Percentiles rank a stretch among this genome's conserved stretches.
Conservation (phyloP, 2,113 vertebrate genomes). For the Polypterus bichir region DNA sequence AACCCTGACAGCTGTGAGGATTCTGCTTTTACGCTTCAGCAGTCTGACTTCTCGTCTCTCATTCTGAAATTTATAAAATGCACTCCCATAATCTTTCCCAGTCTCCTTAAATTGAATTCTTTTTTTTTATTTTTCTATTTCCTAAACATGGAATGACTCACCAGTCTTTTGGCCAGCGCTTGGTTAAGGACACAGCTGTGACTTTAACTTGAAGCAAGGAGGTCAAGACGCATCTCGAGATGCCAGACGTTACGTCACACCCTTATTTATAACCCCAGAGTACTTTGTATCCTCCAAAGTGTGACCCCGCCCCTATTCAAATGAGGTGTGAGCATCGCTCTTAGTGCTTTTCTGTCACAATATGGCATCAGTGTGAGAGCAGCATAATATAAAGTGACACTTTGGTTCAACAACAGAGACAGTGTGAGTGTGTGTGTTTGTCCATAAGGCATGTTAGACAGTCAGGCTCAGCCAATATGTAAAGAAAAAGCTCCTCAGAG, state of each 20-base stretch:
- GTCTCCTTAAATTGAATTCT: too few relatives aligned
- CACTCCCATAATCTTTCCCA: not conserved
- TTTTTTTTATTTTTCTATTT: too few relatives aligned
- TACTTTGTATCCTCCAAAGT: conserved; percentile 10
- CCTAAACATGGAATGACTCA: too few relatives aligned
- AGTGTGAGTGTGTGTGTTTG: conserved; percentile 2
- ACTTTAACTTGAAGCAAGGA: conserved; percentile 5
- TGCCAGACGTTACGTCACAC: conserved; percentile 26
- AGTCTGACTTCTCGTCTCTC: not conserved
- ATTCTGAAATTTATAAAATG: not conserved
- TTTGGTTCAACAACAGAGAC: conserved; percentile 12
- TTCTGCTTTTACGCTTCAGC: too few relatives aligned
- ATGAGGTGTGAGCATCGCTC: conserved; percentile 10
- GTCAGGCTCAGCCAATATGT: conserved; percentile 14
- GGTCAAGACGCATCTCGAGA: conserved; percentile 17
- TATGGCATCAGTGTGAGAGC: conserved; percentile 15
- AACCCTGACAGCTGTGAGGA: too few relatives aligned
- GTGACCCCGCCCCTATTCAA: conserved; percentile 5
- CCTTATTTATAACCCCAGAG: conserved; percentile 18
- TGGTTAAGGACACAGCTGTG: conserved; percentile 3
- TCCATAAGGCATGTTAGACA: conserved; percentile 4
- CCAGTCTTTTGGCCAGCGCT: not conserved
- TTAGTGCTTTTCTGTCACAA: conserved; percentile 18
- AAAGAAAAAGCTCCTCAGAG: conserved; percentile 10
- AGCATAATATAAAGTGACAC: conserved; percentile 16